Percentiles rank a stretch among this genome's conserved stretches.
These are phyloP conservation scores for Apamea monoglypha DNA, from an alignment of 2,888 invertebrate species.

Conservation along the genomic window DNA sequence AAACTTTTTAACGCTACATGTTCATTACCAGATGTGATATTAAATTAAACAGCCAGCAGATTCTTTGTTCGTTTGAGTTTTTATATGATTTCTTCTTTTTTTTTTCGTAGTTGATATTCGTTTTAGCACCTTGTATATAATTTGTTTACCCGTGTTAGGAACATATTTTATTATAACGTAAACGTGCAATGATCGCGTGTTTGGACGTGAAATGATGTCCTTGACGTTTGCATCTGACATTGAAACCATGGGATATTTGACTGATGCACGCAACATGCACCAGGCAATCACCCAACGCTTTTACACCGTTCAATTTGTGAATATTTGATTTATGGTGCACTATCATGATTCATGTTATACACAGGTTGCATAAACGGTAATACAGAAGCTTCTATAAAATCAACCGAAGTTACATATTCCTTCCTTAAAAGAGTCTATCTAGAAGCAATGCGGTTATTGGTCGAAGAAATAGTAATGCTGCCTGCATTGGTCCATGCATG, in stretches of 20 bases:
- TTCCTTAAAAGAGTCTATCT: neutral
- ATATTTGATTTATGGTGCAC: conserved; percentile 38
- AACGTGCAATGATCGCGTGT: conserved; percentile 77
- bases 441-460: neutral
- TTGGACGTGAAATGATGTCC: conserved; percentile 54
- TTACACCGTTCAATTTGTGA: conserved; percentile 38
- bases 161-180: conserved; percentile 43
- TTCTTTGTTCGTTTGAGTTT: neutral
- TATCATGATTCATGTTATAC: neutral
- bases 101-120: neutral
- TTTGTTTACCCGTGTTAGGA: conserved; percentile 17
- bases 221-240: conserved; percentile 68
- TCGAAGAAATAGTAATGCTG: neutral
- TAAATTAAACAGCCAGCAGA: neutral
- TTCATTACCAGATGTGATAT: neutral
- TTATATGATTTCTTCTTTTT: neutral
- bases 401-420: neutral
- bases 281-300: conserved; percentile 17
- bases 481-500: neutral
- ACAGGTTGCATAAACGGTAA: neutral
- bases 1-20: conserved; percentile 27
- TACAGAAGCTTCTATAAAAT: neutral
- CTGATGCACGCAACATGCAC: conserved; percentile 69
- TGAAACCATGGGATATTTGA: conserved; percentile 66
- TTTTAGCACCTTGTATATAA: neutral